Conservation (phyloP, 2,113 vertebrate genomes). For the Nerophis ophidion region DNA sequence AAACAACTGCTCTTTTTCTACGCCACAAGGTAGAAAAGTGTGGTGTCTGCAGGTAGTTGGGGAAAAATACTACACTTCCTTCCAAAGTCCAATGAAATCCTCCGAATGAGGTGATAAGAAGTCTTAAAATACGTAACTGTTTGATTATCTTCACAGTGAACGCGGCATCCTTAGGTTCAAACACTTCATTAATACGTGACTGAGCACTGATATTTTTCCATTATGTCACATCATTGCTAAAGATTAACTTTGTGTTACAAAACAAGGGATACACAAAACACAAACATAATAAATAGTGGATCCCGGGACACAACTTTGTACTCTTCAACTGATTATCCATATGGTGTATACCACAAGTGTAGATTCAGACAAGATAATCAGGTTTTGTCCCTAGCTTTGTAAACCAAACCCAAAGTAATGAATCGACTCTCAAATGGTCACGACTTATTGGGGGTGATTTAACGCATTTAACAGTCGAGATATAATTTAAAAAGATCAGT, state of each 20-base stretch:
- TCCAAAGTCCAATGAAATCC: constrained; percentile 29
- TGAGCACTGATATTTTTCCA: constrained; percentile 1
- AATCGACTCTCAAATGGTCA: no score
- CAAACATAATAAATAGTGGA: background rate
- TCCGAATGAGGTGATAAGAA: constrained; percentile 41
- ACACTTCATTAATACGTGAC: constrained; percentile 18
- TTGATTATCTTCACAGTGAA: constrained; percentile 1
- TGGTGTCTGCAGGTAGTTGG: background rate
- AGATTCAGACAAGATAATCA: no score
- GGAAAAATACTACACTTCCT: background rate
- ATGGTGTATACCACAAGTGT: background rate
- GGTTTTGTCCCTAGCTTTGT: no score
- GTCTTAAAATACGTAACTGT: constrained; percentile 22
- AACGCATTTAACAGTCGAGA: no score
- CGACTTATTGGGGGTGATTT: no score
- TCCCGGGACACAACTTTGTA: background rate
- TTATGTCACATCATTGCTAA: constrained; percentile 27
- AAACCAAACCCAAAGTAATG: no score
- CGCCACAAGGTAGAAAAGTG: background rate
- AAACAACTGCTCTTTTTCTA: constrained; percentile 1
- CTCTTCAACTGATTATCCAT: background rate
- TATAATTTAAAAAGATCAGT: no score
- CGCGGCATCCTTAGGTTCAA: background rate
- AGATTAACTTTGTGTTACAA: constrained; percentile 13
- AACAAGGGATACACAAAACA: background rate